Evolutionary conservation across 2,113 vertebrate genomes (phyloP).

Genomic region (Barnardius zonarius): DNA sequence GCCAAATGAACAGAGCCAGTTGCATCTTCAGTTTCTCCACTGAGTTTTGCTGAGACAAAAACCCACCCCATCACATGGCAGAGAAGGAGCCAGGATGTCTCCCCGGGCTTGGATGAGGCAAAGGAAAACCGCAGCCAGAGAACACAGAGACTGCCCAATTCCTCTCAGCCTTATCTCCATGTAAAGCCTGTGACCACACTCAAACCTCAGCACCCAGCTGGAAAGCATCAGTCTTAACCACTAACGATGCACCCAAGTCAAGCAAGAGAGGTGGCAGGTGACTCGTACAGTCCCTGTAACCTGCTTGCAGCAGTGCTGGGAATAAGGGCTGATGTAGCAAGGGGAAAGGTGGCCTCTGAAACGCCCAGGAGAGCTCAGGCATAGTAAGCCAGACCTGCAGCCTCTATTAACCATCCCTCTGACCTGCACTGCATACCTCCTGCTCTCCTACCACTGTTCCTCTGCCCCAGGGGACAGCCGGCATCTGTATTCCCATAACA

Average conservation of each 20-base stretch:
- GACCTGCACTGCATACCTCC: accelerated
- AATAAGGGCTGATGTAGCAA: background rate
- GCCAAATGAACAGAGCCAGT: background rate
- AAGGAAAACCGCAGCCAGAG: background rate
- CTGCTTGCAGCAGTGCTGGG: background rate
- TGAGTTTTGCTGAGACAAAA: background rate
- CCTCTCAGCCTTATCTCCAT: background rate
- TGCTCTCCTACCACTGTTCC: background rate
- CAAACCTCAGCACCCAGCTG: background rate
- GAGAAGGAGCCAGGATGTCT: background rate
- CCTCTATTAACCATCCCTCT: background rate
- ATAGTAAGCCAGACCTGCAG: background rate
- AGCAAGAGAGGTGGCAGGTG: background rate
- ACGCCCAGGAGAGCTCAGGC: background rate
- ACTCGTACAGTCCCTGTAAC: background rate
- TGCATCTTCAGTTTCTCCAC: background rate
- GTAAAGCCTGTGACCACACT: background rate
- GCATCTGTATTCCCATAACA: background rate
- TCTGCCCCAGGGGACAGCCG: background rate
- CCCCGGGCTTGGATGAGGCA: accelerated
- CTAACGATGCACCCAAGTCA: background rate
- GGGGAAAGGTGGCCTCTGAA: background rate
- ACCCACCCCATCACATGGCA: background rate
- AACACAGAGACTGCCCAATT: background rate
- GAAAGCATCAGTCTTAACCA: background rate